phyloP scores from a whole-genome alignment of 2,113 vertebrate species.

The Chloebia gouldiae region DNA sequence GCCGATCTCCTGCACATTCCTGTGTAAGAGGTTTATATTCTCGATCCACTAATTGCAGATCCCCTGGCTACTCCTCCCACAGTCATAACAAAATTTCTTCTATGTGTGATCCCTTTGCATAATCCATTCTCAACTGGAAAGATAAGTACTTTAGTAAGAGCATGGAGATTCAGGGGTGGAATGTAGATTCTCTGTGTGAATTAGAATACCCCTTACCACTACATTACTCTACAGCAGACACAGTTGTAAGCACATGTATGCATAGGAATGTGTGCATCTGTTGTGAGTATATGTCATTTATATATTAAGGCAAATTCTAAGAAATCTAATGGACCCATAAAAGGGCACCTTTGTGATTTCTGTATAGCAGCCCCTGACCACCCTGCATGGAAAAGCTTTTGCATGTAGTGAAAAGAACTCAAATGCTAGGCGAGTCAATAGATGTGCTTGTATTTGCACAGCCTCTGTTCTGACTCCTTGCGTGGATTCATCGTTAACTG shows the following conservation, averaged over 20 bases:
- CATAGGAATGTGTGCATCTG: background rate
- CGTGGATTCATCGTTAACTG: background rate
- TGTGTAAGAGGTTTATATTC: constrained; percentile 48
- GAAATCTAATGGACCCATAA: background rate
- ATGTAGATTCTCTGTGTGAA: background rate
- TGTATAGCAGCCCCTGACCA: background rate
- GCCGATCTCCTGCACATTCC: constrained; percentile 43
- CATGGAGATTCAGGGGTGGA: background rate
- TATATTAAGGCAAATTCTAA: background rate
- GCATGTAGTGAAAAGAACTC: background rate
- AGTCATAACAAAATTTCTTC: background rate
- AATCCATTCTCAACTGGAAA: background rate
- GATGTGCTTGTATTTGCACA: background rate
- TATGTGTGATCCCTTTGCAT: background rate
- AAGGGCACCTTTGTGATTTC: background rate
- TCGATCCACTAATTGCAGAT: background rate
- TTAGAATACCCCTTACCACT: background rate
- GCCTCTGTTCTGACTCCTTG: background rate
- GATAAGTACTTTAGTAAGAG: background rate
- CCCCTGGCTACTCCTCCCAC: background rate
- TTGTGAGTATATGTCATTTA: background rate
- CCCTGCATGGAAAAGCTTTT: background rate
- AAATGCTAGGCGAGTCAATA: background rate
- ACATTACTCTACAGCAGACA: background rate
- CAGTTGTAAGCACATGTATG: no score